Conservation (phyloP, 2,888 invertebrate species). For the Melanotus villosus region DNA sequence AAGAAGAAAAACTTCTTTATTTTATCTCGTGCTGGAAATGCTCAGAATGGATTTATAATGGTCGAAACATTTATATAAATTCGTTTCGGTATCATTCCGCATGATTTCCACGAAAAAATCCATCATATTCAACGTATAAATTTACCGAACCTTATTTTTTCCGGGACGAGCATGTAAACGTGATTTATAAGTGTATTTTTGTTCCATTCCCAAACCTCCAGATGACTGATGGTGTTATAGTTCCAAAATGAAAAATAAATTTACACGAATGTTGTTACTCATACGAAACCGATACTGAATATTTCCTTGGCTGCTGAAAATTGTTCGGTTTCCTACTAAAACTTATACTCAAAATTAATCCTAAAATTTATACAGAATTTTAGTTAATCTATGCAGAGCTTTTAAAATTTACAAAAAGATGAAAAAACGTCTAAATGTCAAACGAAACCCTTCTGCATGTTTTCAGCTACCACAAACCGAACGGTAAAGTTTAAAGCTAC, state of each 20-base stretch:
- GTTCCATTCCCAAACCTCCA: neutral
- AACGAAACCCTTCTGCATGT: too few species aligned
- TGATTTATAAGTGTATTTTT: constrained; percentile 24
- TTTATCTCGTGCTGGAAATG: too few species aligned
- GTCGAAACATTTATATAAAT: neutral
- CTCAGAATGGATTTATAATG: neutral
- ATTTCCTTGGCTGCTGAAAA: too few species aligned
- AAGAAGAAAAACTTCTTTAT: too few species aligned
- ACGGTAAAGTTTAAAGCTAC: too few species aligned
- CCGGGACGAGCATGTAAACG: neutral
- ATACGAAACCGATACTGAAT: neutral
- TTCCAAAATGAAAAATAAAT: constrained; percentile 10
- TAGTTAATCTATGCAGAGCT: too few species aligned
- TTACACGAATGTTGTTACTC: neutral
- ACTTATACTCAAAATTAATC: too few species aligned
- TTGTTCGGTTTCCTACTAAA: too few species aligned
- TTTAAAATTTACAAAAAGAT: too few species aligned
- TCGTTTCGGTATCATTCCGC: neutral
- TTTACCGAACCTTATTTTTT: constrained; percentile 6
- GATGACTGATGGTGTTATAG: constrained; percentile 14
- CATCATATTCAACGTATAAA: constrained; percentile 1
- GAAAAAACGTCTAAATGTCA: too few species aligned
- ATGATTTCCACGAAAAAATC: neutral
- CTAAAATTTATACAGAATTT: too few species aligned
- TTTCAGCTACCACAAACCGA: too few species aligned